Conservation (phyloP, 2,113 vertebrate genomes). For the Sinosuthora webbiana region DNA sequence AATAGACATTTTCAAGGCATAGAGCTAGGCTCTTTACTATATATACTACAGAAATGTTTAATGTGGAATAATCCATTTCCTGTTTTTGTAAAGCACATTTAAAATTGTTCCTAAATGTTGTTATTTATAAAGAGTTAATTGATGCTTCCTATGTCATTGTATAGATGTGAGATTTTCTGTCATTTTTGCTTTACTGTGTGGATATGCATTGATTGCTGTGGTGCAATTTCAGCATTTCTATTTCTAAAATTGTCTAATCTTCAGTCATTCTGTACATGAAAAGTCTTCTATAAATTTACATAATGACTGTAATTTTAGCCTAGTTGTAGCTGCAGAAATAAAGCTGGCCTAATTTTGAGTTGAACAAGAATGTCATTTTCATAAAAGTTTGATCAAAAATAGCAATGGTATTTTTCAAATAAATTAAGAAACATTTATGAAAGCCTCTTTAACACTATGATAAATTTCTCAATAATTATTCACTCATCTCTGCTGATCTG, state of each 20-base stretch:
- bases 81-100: background rate
- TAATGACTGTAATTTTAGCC: background rate
- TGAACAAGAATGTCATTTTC: background rate
- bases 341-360: background rate
- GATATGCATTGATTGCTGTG: background rate
- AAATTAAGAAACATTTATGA: background rate
- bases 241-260: conserved; percentile 34
- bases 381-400: background rate
- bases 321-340: background rate
- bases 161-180: conserved; percentile 22
- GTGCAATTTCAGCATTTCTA: conserved; percentile 42
- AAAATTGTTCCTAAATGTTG: background rate
- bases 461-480: background rate
- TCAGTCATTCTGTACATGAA: conserved; percentile 2
- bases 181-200: conserved; percentile 14
- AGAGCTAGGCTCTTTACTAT: background rate
- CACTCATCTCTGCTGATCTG: background rate
- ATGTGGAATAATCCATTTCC: background rate
- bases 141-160: background rate
- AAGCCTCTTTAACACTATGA: background rate
- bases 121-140: background rate
- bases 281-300: background rate
- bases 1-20: background rate
- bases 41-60: background rate
- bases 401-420: background rate